Percentiles rank a stretch among this genome's conserved stretches.
These are phyloP conservation scores for Toxotes jaculatrix DNA, from an alignment of 2,113 vertebrate species.

Conservation along the genomic window DNA sequence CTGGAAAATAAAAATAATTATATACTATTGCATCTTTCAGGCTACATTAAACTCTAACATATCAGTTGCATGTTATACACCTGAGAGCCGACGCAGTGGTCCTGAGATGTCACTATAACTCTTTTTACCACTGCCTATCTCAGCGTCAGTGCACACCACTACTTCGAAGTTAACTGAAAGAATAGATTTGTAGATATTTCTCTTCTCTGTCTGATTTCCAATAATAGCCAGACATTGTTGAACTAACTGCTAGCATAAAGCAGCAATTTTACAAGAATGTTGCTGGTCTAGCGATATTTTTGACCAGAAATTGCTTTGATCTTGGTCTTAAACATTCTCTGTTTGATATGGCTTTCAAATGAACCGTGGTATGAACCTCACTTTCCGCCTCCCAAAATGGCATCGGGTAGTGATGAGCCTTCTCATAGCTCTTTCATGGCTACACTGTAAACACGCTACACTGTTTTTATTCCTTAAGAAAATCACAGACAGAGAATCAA, in stretches of 20 bases:
- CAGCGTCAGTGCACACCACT: background rate
- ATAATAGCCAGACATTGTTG: conserved; percentile 60
- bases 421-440: conserved; percentile 77
- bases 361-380: conserved; percentile 64
- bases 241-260: conserved; percentile 58
- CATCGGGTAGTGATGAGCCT: conserved; percentile 66
- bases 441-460: conserved; percentile 70
- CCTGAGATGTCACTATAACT: conserved; percentile 6
- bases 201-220: conserved; percentile 61
- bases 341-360: conserved; percentile 78
- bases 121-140: background rate
- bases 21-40: background rate
- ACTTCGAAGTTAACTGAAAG: conserved; percentile 7
- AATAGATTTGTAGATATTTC: conserved; percentile 38
- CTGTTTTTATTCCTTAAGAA: conserved; percentile 79
- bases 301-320: conserved; percentile 67
- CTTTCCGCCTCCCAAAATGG: conserved; percentile 71
- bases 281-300: conserved; percentile 61
- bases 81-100: background rate
- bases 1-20: background rate
- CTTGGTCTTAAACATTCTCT: conserved; percentile 54
- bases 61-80: conserved; percentile 5
- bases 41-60: conserved; percentile 9
- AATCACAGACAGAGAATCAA: conserved; percentile 80
- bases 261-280: conserved; percentile 63